Base-by-base conservation (phyloP, 1,140 invertebrate species). In the Heliconius himera region DNA sequence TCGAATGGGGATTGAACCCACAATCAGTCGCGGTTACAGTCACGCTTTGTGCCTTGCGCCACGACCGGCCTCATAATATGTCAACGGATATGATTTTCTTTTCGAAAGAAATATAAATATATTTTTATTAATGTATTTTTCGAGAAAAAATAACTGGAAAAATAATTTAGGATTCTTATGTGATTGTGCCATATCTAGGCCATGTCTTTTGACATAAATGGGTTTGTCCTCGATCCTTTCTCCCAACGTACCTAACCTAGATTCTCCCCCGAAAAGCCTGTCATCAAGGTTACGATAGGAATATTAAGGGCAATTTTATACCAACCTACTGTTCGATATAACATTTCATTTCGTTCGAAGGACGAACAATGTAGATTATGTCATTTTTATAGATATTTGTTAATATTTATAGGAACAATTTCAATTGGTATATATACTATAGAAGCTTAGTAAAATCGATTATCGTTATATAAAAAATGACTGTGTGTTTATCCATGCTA, bases 261-360 rank as follows among this genome's bases (percentile, higher is more conserved):
- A 85, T 85, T 81, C 78, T 78, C 56, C 76, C 80, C 73, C 71
- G 66, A 86, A 88, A 83, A 83, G 79, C 76, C 84, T 85, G 74
- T 76, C 73, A 82, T 77, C 85, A 85, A 88, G 85, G 87, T 73
- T 85, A 76, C 56, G 74, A 71, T 38, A 71, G 79, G 78, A 79
- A 77, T 77, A 75, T 75, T 81, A 81, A 75, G 81, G 81, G 79
- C 72, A 78, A 60, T 81, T 77, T 78, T 77, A 66, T 66, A 66
- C 26, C 22, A 26, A 66, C 60, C 22, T 18, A 66, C 60, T 66
- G 22, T 66, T 66, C 22, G 29, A 66, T 66, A 66, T 29, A 66
- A 66, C 13, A 22, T 29, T 66, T 66, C 11, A 29, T 16, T 66
- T 66, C 60, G 1, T 29, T 13, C 4, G 26, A 66, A 29, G 22